Conservation (phyloP, 2,888 invertebrate genomes). For the Sussaba pulchella region DNA sequence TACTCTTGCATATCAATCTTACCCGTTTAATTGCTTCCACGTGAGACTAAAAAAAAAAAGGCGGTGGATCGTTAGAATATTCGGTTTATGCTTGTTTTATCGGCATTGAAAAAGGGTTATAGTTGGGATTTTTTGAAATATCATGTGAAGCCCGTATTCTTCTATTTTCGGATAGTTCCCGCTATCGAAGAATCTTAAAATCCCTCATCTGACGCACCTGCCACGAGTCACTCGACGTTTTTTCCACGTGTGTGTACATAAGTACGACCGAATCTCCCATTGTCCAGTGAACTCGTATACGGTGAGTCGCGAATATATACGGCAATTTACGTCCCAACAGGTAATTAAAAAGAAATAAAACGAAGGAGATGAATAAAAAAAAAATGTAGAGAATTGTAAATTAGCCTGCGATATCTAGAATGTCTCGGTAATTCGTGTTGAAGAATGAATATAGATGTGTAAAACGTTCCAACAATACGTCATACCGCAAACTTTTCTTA, state of each 20-base stretch:
- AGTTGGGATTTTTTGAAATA: conserved; percentile 35
- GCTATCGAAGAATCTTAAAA: conserved; percentile 76
- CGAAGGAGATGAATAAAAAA: neutral
- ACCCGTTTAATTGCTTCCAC: conserved; percentile 6
- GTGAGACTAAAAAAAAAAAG: conserved; percentile 8
- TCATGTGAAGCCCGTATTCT: conserved; percentile 57
- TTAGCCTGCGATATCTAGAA: neutral
- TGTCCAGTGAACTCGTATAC: conserved; percentile 41
- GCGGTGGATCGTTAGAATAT: conserved; percentile 21
- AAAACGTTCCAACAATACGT: neutral
- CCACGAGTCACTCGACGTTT: conserved; percentile 49
- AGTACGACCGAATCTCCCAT: conserved; percentile 42
- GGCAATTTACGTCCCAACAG: conserved; percentile 26
- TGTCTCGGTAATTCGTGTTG: neutral
- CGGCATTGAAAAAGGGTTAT: conserved; percentile 22
- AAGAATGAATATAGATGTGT: conserved; percentile 1
- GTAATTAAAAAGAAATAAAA: neutral
- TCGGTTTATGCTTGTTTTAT: conserved; percentile 20
- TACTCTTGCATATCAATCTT: neutral
- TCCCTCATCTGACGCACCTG: conserved; percentile 72
- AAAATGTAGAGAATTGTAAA: neutral
- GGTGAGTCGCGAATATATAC: conserved; percentile 50
- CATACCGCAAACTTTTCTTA: neutral
- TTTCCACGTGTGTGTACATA: conserved; percentile 41
- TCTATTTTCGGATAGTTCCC: conserved; percentile 75